Base-by-base conservation (phyloP, 2,888 invertebrate species). In the Parnassius mnemosyne region DNA sequence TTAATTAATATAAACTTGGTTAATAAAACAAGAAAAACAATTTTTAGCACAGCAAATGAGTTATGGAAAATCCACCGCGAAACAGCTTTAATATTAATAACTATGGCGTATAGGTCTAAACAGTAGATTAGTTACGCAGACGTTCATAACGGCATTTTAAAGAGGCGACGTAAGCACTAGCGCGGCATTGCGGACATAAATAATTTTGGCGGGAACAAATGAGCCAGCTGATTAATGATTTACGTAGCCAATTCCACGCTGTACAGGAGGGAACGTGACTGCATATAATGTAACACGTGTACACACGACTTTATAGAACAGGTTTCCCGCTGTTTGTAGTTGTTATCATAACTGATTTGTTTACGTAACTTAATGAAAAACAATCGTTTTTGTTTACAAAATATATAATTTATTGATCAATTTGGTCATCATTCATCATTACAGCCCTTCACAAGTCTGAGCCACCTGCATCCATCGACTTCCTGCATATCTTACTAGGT, bases 211-310 rank as follows among this genome's bases (percentile, higher is more conserved):
- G 83, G 83, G 83, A 85, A 87, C 87, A 88, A 90, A 88, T 89
- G 88, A 88, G 89, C 82, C 78, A 78, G 79, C 86, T 88, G 89
- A 90, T 89, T 89, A 89, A 89, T 89, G 88, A 89, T 90, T 89
- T 87, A 89, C 81, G 84, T 72, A 79, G 83, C 80, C 87, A 85
- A 87, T 86, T 83, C 83, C 79, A 79, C 75, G 81, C 79, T 81
- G 84, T 80, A 81, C 81, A 77, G 75, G 69, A 60, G 75, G 73
- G 71, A 72, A 74, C 68, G 64, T 64, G 59, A 58, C 60, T 59
- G 52, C 59, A 63, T 59, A 56, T 63, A 60, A 65, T 65, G 67
- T 66, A 63, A 66, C 56, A 57, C 59, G 59, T 60, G 59, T 49
- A 57, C 44, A 43, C 57, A 44, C 49, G 58, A 34, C 41, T 55